phyloP scores from a whole-genome alignment of 2,797 vertebrate genomes.

The Pangasius macronema region DNA sequence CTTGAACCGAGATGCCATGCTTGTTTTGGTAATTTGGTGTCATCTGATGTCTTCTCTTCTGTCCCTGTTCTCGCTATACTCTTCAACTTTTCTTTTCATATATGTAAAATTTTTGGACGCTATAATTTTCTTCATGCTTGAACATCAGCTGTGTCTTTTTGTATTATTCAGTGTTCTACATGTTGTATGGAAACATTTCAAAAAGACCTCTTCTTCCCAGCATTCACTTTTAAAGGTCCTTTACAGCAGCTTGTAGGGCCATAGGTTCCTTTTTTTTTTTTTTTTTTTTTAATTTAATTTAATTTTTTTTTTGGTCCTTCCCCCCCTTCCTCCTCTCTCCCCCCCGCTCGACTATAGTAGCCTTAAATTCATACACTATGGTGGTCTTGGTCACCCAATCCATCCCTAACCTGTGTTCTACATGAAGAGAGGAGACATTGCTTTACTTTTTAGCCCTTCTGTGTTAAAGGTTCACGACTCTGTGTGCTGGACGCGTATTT shows the following conservation, averaged over 20 bases:
- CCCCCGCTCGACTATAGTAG: constrained; percentile 54
- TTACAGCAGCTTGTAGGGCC: constrained; percentile 30
- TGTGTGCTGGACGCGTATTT: constrained; percentile 27
- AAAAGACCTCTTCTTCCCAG: constrained; percentile 41
- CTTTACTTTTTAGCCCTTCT: constrained; percentile 43
- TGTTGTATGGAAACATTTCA: constrained; percentile 83
- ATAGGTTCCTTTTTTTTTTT: constrained; percentile 28
- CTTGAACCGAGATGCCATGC: constrained; percentile 5
- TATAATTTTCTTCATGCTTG: constrained; percentile 18
- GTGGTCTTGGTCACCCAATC: constrained; percentile 63
- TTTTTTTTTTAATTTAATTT: not conserved
- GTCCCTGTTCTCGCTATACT: not conserved
- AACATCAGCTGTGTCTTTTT: not conserved
- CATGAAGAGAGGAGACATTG: constrained; percentile 33
- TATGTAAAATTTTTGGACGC: constrained; percentile 11
- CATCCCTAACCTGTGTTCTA: constrained; percentile 7
- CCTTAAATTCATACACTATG: constrained; percentile 78
- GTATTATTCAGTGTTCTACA: constrained; percentile 74
- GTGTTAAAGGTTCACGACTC: constrained; percentile 27
- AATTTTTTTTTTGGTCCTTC: not conserved
- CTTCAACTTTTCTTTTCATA: constrained; percentile 50
- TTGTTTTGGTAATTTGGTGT: constrained; percentile 16
- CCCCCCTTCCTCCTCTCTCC: no score
- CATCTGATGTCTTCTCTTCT: not conserved
- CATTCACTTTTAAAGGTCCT: constrained; percentile 12